Evolutionary conservation across 1,140 invertebrate species (phyloP).

Genomic region (Carposina sasakii): DNA sequence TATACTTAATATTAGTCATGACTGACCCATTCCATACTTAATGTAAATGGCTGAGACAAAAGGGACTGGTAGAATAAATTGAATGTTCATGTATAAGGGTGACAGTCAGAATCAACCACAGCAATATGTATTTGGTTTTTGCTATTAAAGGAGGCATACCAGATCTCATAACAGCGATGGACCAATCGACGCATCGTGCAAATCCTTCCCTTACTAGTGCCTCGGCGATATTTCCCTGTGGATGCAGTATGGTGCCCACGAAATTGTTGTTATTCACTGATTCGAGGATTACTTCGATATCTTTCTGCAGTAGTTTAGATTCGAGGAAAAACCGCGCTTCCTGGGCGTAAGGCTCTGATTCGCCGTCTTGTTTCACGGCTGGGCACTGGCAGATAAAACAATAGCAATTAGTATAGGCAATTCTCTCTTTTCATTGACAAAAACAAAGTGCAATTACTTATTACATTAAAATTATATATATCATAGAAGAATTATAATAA

Average conservation of each 20-base stretch:
- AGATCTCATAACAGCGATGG: conserved; percentile 88
- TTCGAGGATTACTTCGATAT: conserved; percentile 94
- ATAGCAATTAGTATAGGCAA: too few species aligned
- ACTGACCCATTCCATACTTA: too few species aligned
- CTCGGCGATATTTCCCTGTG: conserved; percentile 96
- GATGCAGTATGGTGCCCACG: conserved; percentile 95
- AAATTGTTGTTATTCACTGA: conserved; percentile 94
- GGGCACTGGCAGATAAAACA: conserved; percentile 47
- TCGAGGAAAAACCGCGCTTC: conserved; percentile 90
- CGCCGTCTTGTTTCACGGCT: conserved; percentile 57
- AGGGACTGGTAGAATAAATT: too few species aligned
- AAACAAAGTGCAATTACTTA: conserved; percentile 4
- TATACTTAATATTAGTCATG: too few species aligned
- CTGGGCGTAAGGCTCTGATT: conserved; percentile 70
- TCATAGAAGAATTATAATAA: too few species aligned
- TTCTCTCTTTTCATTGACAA: too few species aligned
- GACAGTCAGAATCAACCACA: too few species aligned
- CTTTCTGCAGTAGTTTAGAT: conserved; percentile 90
- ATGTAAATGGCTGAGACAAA: conserved; percentile 7
- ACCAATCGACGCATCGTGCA: conserved; percentile 98
- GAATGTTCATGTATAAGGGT: too few species aligned
- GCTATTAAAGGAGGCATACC: conserved; percentile 57
- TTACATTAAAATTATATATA: not conserved
- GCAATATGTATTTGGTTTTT: too few species aligned
- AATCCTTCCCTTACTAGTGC: conserved; percentile 92